Conservation (phyloP, 2,888 invertebrate genomes). For the Drosophila mulleri region DNA sequence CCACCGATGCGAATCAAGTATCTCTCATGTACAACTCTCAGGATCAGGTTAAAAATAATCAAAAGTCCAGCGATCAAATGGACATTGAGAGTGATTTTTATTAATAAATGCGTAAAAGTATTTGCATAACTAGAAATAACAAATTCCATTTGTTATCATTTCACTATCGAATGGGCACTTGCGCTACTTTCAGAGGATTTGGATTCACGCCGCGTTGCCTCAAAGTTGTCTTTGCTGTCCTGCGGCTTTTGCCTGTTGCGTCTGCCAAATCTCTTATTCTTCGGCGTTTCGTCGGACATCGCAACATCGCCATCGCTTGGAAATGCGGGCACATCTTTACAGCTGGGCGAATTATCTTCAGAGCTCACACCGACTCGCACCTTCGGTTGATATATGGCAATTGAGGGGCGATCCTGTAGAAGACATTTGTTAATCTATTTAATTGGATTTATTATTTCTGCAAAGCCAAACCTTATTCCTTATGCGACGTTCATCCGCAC, state of each 20-base stretch:
- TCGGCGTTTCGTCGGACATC: constrained; percentile 40
- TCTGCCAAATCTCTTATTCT: constrained; percentile 42
- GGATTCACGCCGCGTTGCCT: constrained; percentile 36
- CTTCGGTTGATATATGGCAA: constrained; percentile 95
- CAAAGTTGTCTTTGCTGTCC: constrained; percentile 29
- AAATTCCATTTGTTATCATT: constrained; percentile 24
- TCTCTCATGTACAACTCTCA: constrained; percentile 96
- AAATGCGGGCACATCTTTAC: constrained; percentile 20
- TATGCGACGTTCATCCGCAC: constrained; percentile 81
- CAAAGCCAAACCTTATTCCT: constrained; percentile 80
- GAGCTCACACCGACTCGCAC: constrained; percentile 68
- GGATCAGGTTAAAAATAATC: constrained; percentile 93
- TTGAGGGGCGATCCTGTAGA: constrained; percentile 92
- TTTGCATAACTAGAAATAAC: neutral
- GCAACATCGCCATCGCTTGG: constrained; percentile 37
- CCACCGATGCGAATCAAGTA: constrained; percentile 95
- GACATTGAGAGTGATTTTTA: constrained; percentile 84
- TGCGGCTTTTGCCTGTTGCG: constrained; percentile 55
- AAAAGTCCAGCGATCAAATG: constrained; percentile 47
- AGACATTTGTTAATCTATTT: neutral
- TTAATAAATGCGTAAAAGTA: constrained; percentile 47
- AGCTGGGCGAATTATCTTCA: constrained; percentile 64
- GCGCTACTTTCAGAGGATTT: constrained; percentile 65
- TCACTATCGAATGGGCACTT: constrained; percentile 37
- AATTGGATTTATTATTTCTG: neutral